Base-by-base conservation (phyloP, 2,888 invertebrate genomes). In the Chorisops tibialis region DNA sequence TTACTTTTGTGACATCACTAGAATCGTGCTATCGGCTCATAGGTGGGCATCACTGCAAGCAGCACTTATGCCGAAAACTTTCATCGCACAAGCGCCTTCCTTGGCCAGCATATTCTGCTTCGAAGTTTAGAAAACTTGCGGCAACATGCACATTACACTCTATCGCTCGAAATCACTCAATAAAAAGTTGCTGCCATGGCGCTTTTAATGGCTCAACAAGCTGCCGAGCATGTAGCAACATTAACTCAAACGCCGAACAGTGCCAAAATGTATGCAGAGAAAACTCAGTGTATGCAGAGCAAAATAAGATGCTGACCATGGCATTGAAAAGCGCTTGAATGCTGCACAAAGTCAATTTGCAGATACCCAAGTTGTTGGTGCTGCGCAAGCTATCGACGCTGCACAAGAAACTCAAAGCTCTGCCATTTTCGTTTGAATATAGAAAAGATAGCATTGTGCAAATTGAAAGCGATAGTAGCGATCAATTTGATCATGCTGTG, bases 11-110 rank as follows among this genome's bases (percentile, higher is more conserved):
- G n/a, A n/a, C n/a, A n/a, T n/a, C n/a, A n/a, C n/a, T n/a, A n/a
- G n/a, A n/a, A n/a, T n/a, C n/a, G n/a, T 89, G n/a, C 81, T 85
- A 6, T 79, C 81, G 39, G 89, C 87, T 70, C 90, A 90, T 71
- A 85, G 87, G 52, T 85, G 87, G 0, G 89, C 90, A 0, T 90
- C 87, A 1, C 85, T 87, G 62, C 90, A 90, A 73, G 90, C 90
- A 0, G 89, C 90, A 0, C 90, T 87, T 70, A 72, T 88, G 6
- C 90, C 90, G 0, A 89, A 90, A 77, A 90, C 86, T 0, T 84
- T 84, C 12, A 77, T 90, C 0, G 87, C 87, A 0, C 85, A 89
- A 71, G 84, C 3, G 85, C 85, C 77, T 81, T 81, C 72, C 86
- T 79, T 70, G 90, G 84, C 71, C 86, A 86, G 69, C 82, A 84